Conservation (phyloP, 1,140 invertebrate species). For the Plectrocnemia conspersa region DNA sequence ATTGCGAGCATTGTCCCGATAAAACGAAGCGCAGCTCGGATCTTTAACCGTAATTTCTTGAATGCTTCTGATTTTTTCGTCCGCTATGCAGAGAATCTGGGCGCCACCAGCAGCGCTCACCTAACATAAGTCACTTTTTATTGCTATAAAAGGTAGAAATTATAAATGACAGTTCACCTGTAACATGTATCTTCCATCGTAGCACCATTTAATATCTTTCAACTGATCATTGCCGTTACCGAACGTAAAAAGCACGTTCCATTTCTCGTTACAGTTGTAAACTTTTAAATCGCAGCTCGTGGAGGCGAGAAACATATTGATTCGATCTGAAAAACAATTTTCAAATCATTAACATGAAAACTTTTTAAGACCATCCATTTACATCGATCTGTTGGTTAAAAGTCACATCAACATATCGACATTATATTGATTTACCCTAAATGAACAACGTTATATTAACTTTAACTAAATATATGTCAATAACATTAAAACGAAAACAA, state of each 20-base stretch:
- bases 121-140: constrained; percentile 37
- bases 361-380: too few relatives aligned
- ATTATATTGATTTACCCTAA: too few relatives aligned
- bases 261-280: constrained; percentile 45
- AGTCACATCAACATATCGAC: too few relatives aligned
- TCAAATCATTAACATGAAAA: too few relatives aligned
- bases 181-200: constrained; percentile 49
- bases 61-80: constrained; percentile 45
- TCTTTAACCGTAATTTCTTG: constrained; percentile 47
- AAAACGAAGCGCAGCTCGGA: constrained; percentile 46
- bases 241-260: constrained; percentile 46
- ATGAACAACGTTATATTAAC: too few relatives aligned
- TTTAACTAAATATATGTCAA: too few relatives aligned
- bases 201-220: constrained; percentile 48
- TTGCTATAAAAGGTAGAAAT: background rate
- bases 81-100: constrained; percentile 45
- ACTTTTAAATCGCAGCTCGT: constrained; percentile 46
- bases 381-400: too few relatives aligned
- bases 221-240: constrained; percentile 43
- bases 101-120: constrained; percentile 44
- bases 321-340: too few relatives aligned
- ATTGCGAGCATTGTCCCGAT: constrained; percentile 45
- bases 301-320: constrained; percentile 48
- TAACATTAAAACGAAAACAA: too few relatives aligned
- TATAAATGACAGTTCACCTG: constrained; percentile 38